Base-by-base conservation (phyloP, 2,113 vertebrate species). In the Rhynchomys soricoides region DNA sequence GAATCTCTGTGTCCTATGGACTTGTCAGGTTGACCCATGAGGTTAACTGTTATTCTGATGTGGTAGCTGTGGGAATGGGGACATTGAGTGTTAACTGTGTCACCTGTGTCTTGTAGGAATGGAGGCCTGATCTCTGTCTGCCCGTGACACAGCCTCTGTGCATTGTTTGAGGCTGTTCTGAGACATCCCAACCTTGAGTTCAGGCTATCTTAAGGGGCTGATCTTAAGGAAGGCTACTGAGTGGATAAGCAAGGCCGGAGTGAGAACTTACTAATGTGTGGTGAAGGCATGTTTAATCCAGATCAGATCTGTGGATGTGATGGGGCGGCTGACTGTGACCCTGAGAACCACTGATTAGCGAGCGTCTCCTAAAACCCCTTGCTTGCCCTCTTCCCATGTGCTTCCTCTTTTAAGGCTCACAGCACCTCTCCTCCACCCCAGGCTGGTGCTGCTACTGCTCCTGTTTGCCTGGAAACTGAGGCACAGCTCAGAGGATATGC, bases 291-390 rank as follows among this genome's bases (percentile, higher is more conserved):
- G 3, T 37, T 71, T 26, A 57, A 6, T 37, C 19, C 34, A 7
- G 90, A 12, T 43, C 21, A 10, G 16, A 12, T 52, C 88, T 4
- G 3, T 15, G 83, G 88, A n/a, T 7, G 0, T 7, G 13, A 13
- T 15, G 71, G 2, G 9, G 40, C 10, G 2, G 40, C 21, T 45
- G 78, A 21, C 11, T 8, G 43, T 57, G 86, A 40, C 29, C 9
- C 45, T 0, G 16, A 22, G 52, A n/a, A 0, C 9, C 37, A 2
- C 13, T 0, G 0, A 55, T 17, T 0, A 0, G 15, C 12, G 1
- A 37, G 16, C 62, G 0, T 22, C 12, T 1, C 37, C 5, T 57
- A 40, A 40, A 59, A 40, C 21, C 52, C 52, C 6, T 40, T 34
- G 40, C 40, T 37, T 5, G 0, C 4, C 9, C 40, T 40, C 75